These are phyloP conservation scores for Blastobasis adustella DNA, from an alignment of 2,888 invertebrate species.

Conservation along the genomic window DNA sequence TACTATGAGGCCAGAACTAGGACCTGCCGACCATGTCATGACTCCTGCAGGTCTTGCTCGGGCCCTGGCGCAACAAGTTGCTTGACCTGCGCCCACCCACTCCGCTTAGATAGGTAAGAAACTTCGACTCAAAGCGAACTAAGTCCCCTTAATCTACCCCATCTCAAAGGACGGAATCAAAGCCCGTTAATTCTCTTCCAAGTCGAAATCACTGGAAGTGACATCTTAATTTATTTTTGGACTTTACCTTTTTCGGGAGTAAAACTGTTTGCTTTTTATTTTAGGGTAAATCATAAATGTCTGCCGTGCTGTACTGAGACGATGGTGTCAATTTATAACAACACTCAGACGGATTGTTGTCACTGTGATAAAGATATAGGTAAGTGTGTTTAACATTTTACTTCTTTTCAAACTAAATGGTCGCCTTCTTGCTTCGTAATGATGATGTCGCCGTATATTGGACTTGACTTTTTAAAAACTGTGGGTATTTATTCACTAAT, in stretches of 20 bases:
- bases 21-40: slow-evolving; percentile 81
- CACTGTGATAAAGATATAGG: slow-evolving; percentile 82
- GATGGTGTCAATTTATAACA: slow-evolving; percentile 43
- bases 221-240: too few relatives aligned
- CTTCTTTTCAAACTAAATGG: too few relatives aligned
- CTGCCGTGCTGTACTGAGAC: slow-evolving; percentile 82
- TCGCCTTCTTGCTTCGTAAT: too few relatives aligned
- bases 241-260: neutral
- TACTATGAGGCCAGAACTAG: slow-evolving; percentile 82
- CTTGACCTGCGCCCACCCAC: slow-evolving; percentile 79
- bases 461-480: too few relatives aligned
- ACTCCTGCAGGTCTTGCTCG: slow-evolving; percentile 81
- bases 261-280: neutral
- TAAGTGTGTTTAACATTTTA: slow-evolving; percentile 24
- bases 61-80: slow-evolving; percentile 83
- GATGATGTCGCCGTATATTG: too few relatives aligned
- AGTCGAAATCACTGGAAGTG: too few relatives aligned
- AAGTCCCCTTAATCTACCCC: slow-evolving; percentile 6
- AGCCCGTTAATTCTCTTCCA: neutral
- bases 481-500: too few relatives aligned
- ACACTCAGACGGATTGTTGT: slow-evolving; percentile 73
- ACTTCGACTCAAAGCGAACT: slow-evolving; percentile 2
- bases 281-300: slow-evolving; percentile 82
- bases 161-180: neutral
- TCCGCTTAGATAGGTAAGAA: slow-evolving; percentile 78